Conservation (phyloP, 2,888 invertebrate species). For the Agrotis clavis region DNA sequence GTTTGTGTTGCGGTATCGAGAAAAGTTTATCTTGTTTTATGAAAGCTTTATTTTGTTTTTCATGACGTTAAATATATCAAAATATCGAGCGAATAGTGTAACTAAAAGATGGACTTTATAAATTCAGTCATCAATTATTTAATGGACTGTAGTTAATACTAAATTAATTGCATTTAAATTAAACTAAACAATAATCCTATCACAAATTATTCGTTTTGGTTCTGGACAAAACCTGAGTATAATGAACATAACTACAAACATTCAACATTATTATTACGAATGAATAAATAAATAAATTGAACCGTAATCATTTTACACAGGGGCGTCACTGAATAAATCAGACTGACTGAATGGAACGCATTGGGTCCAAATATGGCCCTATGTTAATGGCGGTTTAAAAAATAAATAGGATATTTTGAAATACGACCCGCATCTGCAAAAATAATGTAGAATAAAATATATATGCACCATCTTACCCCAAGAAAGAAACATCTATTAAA, state of each 20-base stretch:
- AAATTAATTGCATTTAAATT: neutral
- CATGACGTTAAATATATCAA: neutral
- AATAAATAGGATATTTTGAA: constrained; percentile 58
- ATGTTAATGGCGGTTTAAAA: constrained; percentile 78
- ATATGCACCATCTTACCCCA: too few species aligned
- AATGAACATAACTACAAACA: neutral
- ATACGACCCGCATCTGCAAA: neutral
- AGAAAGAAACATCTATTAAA: too few species aligned
- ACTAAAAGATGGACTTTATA: neutral
- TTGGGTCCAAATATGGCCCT: constrained; percentile 54
- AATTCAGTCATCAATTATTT: neutral
- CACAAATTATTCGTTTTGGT: neutral
- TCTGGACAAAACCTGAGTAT: neutral
- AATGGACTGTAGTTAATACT: neutral
- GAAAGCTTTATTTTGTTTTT: too few species aligned
- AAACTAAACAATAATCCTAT: constrained; percentile 5
- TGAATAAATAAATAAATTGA: constrained; percentile 70
- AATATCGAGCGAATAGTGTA: neutral
- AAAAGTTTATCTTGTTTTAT: neutral
- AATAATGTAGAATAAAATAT: too few species aligned
- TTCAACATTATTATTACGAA: constrained; percentile 25
- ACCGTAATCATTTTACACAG: constrained; percentile 69
- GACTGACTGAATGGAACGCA: constrained; percentile 63
- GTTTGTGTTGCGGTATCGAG: constrained; percentile 32
- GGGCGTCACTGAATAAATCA: constrained; percentile 69